Evolutionary conservation across 2,797 vertebrate genomes (phyloP).

Genomic region (Nyctibius grandis): DNA sequence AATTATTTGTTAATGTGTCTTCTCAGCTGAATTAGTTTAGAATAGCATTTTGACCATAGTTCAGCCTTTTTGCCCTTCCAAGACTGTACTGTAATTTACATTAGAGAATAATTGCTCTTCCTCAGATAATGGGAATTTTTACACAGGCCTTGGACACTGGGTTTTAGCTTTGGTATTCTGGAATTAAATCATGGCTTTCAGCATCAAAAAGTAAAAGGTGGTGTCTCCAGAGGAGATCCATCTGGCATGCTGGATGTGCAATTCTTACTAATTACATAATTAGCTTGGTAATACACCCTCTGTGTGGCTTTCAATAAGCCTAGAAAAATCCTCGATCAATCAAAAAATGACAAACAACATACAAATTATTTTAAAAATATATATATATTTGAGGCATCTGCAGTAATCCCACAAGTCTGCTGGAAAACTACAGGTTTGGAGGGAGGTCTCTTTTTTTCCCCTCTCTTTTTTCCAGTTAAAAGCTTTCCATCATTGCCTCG

Average conservation of each 20-base stretch:
- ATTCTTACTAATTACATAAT: not conserved
- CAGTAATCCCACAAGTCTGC: not conserved
- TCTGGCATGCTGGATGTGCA: not conserved
- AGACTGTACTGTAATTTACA: not conserved
- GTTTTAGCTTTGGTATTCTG: not conserved
- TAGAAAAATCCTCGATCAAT: not conserved
- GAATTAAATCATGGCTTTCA: not conserved
- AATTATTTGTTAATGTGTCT: slow-evolving; percentile 8
- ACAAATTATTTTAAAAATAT: not conserved
- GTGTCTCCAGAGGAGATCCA: not conserved
- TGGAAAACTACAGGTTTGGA: not conserved
- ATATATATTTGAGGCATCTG: not conserved
- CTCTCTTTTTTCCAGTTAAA: not conserved
- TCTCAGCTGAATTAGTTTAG: slow-evolving; percentile 3
- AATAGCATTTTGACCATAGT: not conserved
- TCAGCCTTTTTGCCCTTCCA: slow-evolving; percentile 23
- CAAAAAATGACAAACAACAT: not conserved
- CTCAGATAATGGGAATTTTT: slow-evolving; percentile 35
- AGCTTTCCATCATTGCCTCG: not conserved
- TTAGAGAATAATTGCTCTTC: slow-evolving; percentile 22
- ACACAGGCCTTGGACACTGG: not conserved
- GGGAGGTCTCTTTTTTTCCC: not conserved
- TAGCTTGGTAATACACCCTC: not conserved
- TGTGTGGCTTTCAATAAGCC: not conserved
- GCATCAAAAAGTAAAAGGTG: slow-evolving; percentile 11